Evolutionary conservation across 92 coral and sea anemone species (phyloP).

Genomic region (Parazoanthus swiftii): DNA sequence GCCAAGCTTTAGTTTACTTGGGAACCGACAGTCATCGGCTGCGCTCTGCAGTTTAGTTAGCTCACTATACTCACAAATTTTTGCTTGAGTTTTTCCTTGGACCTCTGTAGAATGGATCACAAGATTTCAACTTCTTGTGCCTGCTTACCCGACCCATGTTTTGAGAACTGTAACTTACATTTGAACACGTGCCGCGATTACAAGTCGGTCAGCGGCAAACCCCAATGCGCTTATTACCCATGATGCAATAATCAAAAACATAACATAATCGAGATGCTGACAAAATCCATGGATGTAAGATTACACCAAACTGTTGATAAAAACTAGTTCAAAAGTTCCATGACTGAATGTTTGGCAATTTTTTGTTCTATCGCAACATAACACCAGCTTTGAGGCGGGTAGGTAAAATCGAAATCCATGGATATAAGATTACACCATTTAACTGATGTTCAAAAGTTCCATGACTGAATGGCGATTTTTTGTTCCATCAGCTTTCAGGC

Average conservation of each 20-base stretch:
- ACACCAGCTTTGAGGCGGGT: constrained; percentile 27
- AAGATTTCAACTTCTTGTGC: constrained; percentile 81
- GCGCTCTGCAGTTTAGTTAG: no score
- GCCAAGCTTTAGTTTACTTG: no score
- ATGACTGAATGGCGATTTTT: constrained; percentile 25
- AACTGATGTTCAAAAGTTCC: background rate
- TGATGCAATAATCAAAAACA: constrained; percentile 34
- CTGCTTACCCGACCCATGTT: constrained; percentile 92
- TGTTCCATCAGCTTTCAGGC: constrained; percentile 3
- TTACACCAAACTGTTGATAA: background rate
- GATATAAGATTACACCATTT: background rate
- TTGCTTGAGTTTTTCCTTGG: constrained; percentile 46
- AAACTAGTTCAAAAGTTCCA: background rate
- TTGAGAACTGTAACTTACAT: background rate
- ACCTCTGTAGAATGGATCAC: constrained; percentile 96
- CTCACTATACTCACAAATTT: constrained; percentile 37
- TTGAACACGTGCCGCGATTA: background rate
- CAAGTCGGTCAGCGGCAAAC: constrained; percentile 25
- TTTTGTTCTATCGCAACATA: background rate
- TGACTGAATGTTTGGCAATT: constrained; percentile 25
- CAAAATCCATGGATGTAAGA: background rate
- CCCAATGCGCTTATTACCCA: constrained; percentile 19
- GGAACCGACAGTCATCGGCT: no score
- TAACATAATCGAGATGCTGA: background rate
- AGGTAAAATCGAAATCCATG: background rate